phyloP scores from a whole-genome alignment of 2,888 invertebrate species.

The Mellilla xanthometata region DNA sequence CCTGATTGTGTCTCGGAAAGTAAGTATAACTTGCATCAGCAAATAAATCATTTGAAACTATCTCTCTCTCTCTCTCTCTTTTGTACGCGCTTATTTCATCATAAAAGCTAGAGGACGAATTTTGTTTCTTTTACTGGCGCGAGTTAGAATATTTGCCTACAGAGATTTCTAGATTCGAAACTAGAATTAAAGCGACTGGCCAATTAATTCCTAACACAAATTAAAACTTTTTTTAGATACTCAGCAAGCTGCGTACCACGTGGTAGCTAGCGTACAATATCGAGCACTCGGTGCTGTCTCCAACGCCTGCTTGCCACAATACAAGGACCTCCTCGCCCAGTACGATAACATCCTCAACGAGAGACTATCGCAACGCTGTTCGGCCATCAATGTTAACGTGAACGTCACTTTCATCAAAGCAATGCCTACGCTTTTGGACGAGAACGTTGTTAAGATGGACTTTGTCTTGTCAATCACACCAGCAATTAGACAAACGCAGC shows the following conservation, averaged over 20 bases:
- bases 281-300: constrained; percentile 95
- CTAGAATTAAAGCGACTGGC: too few relatives aligned
- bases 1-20: constrained; percentile 98
- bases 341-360: constrained; percentile 91
- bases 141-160: too few relatives aligned
- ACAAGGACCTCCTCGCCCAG: constrained; percentile 91
- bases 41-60: too few relatives aligned
- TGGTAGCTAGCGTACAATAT: constrained; percentile 92
- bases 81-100: too few relatives aligned
- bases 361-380: constrained; percentile 94
- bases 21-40: too few relatives aligned
- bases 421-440: constrained; percentile 89
- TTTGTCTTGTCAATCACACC: constrained; percentile 94
- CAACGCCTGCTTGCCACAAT: constrained; percentile 91
- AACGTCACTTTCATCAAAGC: constrained; percentile 95
- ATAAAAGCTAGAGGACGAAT: too few relatives aligned
- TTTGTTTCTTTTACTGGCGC: too few relatives aligned
- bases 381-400: constrained; percentile 96
- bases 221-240: constrained; percentile 86
- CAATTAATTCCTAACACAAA: too few relatives aligned
- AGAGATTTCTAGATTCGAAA: too few relatives aligned
- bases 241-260: constrained; percentile 97
- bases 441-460: constrained; percentile 95
- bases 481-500: constrained; percentile 92
- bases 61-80: too few relatives aligned